Evolutionary conservation across 2,888 invertebrate species (phyloP), one percentile per base, ranked within the genome.

Genomic region (Acheta domesticus): DNA sequence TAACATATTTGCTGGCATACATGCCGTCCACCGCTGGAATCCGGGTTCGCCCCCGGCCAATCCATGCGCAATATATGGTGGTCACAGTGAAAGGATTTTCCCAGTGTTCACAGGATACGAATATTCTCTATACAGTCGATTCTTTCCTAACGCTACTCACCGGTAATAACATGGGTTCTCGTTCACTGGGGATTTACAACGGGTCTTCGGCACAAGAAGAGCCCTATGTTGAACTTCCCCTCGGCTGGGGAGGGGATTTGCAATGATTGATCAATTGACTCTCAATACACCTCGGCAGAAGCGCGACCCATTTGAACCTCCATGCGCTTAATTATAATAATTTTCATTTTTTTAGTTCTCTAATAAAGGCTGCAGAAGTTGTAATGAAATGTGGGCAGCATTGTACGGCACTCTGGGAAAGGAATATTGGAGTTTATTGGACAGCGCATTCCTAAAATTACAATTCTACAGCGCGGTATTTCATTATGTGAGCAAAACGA

Each of bases 371-470:
- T 62, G n/a, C 16, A 62, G 62, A 62, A 14, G 14, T 62, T 16
- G 62, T 62, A 62, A 62, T 62, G 62, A 16, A 62, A 62, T 62
- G 14, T 62, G 16, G 62, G 12, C 14, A 3, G 62, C 8, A 62
- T 62, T 62, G 62, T 62, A n/a, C n/a, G 62, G 62, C n/a, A 62
- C n/a, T 62, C 62, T 14, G 62, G 62, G 62, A n/a, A 62, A 14
- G n/a, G 62, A 62, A 62, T 62, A 62, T 62, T 62, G 62, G 62
- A 62, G 62, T 62, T 62, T 62, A 62, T 62, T n/a, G 62, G 62
- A 62, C 36, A 36, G 62, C 1, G 62, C 14, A 62, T 62, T 62
- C 62, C 14, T 62, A 62, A 62, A 62, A 62, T n/a, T 62, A 62
- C 62, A 19, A n/a, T 62, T 62, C 62, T 62, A 62, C 16, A 62